Conservation (phyloP, 2,888 invertebrate genomes). For the Autographa pulchrina region DNA sequence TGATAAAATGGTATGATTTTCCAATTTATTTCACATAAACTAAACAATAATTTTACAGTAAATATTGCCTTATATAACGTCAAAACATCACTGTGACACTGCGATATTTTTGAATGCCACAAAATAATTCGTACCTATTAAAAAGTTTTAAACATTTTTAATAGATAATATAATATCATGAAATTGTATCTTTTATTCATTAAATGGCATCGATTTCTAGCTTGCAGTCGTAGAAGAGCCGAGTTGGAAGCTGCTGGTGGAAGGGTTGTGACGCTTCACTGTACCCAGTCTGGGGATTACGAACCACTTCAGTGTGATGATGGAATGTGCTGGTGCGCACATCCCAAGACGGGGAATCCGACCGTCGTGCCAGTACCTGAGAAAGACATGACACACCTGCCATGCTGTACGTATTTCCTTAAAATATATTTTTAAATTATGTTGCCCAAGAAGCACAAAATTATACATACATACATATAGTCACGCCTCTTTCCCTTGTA, state of each 20-base stretch:
- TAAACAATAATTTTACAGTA: slow-evolving; percentile 55
- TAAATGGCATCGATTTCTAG: slow-evolving; percentile 68
- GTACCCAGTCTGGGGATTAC: slow-evolving; percentile 91
- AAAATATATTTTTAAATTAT: too few species aligned
- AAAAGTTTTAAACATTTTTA: slow-evolving; percentile 8
- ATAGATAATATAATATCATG: background rate
- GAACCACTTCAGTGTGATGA: slow-evolving; percentile 92
- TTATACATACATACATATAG: too few species aligned
- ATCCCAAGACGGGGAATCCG: slow-evolving; percentile 90
- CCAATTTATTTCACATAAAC: slow-evolving; percentile 23
- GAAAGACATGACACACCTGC: slow-evolving; percentile 88
- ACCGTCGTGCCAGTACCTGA: slow-evolving; percentile 88
- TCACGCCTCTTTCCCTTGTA: too few species aligned
- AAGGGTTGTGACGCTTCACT: slow-evolving; percentile 90
- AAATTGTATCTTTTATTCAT: background rate
- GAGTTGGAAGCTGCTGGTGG: slow-evolving; percentile 85
- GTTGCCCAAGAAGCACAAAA: too few species aligned
- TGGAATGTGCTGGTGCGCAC: slow-evolving; percentile 92
- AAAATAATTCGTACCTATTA: background rate
- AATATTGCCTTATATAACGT: slow-evolving; percentile 33
- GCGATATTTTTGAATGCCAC: slow-evolving; percentile 10
- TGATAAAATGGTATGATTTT: slow-evolving; percentile 7
- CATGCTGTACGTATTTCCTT: slow-evolving; percentile 90
- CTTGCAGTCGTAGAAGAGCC: slow-evolving; percentile 90
- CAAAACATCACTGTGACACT: slow-evolving; percentile 36